phyloP scores from a whole-genome alignment of 1,140 invertebrate species.

The Diploscapter pachys region DNA sequence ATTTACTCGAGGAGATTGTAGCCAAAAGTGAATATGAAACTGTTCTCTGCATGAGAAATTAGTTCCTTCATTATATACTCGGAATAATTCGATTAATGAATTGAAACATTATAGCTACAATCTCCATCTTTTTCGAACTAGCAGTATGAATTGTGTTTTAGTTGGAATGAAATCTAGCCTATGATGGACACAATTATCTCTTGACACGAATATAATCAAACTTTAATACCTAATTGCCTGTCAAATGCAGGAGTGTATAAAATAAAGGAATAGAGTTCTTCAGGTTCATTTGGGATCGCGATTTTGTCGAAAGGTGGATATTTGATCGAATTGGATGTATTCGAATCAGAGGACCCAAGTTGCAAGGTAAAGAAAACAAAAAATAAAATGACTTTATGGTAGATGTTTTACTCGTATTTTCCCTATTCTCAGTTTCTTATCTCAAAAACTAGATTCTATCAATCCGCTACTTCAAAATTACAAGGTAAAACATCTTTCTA shows the following conservation, averaged over 20 bases:
- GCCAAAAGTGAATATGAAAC: too few relatives aligned
- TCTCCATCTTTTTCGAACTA: neutral
- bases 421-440: too few relatives aligned
- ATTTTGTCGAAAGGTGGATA: slow-evolving; percentile 25
- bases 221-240: too few relatives aligned
- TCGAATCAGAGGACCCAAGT: slow-evolving; percentile 15
- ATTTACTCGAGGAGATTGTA: too few relatives aligned
- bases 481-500: too few relatives aligned
- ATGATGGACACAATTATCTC: neutral
- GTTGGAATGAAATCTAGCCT: neutral
- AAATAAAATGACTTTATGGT: neutral
- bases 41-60: too few relatives aligned
- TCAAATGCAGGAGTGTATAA: neutral
- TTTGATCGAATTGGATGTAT: slow-evolving; percentile 21
- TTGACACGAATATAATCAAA: too few relatives aligned
- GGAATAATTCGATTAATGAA: neutral
- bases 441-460: too few relatives aligned
- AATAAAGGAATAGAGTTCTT: neutral
- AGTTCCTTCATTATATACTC: too few relatives aligned
- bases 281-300: slow-evolving; percentile 6
- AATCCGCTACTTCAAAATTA: too few relatives aligned
- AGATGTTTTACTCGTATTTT: neutral
- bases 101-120: neutral
- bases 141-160: neutral
- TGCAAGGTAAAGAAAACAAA: slow-evolving; percentile 6